A percentile compares a stretch with the other conserved stretches of the same genome.
Conservation (phyloP, 2,113 vertebrate species). For the Lonchura striata region DNA sequence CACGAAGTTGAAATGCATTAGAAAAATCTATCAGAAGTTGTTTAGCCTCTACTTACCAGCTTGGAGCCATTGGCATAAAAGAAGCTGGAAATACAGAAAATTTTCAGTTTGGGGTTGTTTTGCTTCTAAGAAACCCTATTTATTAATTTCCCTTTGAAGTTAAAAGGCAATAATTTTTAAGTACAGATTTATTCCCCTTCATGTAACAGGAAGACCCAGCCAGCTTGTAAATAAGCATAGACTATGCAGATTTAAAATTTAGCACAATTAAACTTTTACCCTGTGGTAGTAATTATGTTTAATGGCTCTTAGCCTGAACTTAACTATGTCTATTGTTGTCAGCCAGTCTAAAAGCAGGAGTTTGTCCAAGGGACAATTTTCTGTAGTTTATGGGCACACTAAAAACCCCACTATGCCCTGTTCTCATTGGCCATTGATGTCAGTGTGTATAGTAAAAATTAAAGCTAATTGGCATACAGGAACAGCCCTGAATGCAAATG, state of each 20-base stretch:
- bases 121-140: background rate
- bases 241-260: slow-evolving; percentile 59
- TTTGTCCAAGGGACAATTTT: slow-evolving; percentile 77
- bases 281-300: slow-evolving; percentile 75
- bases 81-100: background rate
- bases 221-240: slow-evolving; percentile 66
- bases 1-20: background rate
- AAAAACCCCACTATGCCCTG: slow-evolving; percentile 34
- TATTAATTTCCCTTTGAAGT: slow-evolving; percentile 35
- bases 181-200: slow-evolving; percentile 48
- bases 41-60: slow-evolving; percentile 11
- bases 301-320: slow-evolving; percentile 68
- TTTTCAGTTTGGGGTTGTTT: slow-evolving; percentile 13
- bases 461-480: slow-evolving; percentile 65
- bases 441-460: slow-evolving; percentile 69
- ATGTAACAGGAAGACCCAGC: background rate
- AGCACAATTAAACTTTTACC: slow-evolving; percentile 69
- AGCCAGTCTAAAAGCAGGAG: slow-evolving; percentile 73
- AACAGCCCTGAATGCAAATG: slow-evolving; percentile 64
- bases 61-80: background rate
- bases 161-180: slow-evolving; percentile 58
- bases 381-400: slow-evolving; percentile 65
- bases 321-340: slow-evolving; percentile 64
- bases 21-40: slow-evolving; percentile 7
- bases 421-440: slow-evolving; percentile 73